Evolutionary conservation across 1,140 invertebrate genomes (phyloP).

Genomic region (Drosophila bifasciata): DNA sequence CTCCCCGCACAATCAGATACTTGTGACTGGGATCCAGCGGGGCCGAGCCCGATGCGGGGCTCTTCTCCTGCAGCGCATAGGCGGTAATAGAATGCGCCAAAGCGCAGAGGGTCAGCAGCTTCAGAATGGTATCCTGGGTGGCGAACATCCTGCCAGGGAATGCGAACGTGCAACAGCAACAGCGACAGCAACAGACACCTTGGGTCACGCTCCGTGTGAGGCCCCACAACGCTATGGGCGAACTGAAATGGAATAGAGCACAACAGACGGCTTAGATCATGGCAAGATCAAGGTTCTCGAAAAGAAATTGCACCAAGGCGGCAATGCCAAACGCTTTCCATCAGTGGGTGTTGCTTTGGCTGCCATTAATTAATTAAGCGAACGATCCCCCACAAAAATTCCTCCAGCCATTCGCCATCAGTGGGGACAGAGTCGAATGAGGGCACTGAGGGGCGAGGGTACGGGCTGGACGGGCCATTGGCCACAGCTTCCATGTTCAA

Average conservation of each 20-base stretch:
- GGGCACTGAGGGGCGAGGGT: constrained; percentile 13
- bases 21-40: constrained; percentile 55
- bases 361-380: constrained; percentile 75
- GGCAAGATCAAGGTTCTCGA: constrained; percentile 68
- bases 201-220: constrained; percentile 40
- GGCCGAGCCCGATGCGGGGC: constrained; percentile 15
- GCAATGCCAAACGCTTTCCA: constrained; percentile 46
- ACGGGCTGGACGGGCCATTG: constrained; percentile 17
- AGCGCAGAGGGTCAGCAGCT: constrained; percentile 72
- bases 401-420: too few relatives aligned
- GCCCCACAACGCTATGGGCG: constrained; percentile 29
- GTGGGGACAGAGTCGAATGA: too few relatives aligned
- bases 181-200: constrained; percentile 6
- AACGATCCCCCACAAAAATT: constrained; percentile 23
- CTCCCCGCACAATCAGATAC: constrained; percentile 74
- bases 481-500: constrained; percentile 44
- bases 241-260: constrained; percentile 43
- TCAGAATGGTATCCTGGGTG: constrained; percentile 61
- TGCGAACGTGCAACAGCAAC: not conserved
- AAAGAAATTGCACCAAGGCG: constrained; percentile 61
- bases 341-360: constrained; percentile 48
- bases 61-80: constrained; percentile 41
- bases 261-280: constrained; percentile 35
- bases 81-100: constrained; percentile 73
- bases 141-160: constrained; percentile 53